Conservation (phyloP, 2,888 invertebrate genomes). For the Agelastica alni region DNA sequence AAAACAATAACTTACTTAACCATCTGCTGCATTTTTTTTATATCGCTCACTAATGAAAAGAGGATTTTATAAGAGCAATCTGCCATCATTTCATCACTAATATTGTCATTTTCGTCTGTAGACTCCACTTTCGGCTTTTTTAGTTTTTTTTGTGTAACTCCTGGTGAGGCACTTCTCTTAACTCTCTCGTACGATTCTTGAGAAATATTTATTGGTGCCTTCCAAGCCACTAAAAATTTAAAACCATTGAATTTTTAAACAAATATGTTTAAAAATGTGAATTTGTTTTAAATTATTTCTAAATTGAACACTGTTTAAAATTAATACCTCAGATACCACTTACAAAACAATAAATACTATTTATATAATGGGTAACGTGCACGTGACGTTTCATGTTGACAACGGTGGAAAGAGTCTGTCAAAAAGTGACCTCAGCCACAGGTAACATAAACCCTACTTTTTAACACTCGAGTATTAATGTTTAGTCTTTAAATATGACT, state of each 20-base stretch:
- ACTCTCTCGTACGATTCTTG: slow-evolving; percentile 85
- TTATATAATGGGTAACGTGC: no score
- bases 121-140: slow-evolving; percentile 60
- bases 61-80: slow-evolving; percentile 59
- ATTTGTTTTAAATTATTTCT: no score
- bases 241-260: no score
- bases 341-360: no score
- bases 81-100: slow-evolving; percentile 45
- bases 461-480: no score
- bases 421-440: no score
- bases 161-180: slow-evolving; percentile 69
- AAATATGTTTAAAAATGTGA: slow-evolving; percentile 14
- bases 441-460: no score
- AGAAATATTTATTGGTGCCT: slow-evolving; percentile 87
- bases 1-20: slow-evolving; percentile 55
- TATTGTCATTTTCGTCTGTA: slow-evolving; percentile 48
- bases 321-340: no score
- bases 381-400: no score
- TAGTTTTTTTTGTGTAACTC: slow-evolving; percentile 59
- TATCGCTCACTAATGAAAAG: slow-evolving; percentile 59
- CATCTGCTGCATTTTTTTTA: slow-evolving; percentile 56
- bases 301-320: no score
- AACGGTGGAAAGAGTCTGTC: no score
- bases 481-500: no score
- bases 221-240: slow-evolving; percentile 88